Percentiles rank a stretch among this genome's conserved stretches.
These are phyloP conservation scores for Sorex araneus DNA, from an alignment of 2,113 vertebrate species.

Conservation along the genomic window DNA sequence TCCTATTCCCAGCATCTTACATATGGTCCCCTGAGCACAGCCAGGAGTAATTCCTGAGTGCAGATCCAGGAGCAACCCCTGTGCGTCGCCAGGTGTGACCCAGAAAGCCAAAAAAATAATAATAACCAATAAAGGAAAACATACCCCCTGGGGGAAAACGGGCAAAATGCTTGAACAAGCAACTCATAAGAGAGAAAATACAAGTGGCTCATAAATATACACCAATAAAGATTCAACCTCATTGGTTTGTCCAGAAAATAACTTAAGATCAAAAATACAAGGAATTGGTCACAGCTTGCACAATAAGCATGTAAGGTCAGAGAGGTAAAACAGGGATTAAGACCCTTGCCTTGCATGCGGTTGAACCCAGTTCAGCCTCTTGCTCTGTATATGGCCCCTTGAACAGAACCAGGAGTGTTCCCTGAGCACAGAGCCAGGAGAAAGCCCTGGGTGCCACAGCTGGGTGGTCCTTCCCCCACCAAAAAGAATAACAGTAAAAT, in stretches of 20 bases:
- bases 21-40: too few species aligned
- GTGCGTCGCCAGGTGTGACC: too few species aligned
- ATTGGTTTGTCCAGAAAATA: neutral
- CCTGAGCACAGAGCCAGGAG: too few species aligned
- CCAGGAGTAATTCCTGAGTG: too few species aligned
- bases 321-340: neutral
- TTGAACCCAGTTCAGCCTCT: neutral
- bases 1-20: too few species aligned
- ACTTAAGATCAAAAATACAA: neutral
- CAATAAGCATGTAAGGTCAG: neutral
- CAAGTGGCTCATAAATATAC: neutral
- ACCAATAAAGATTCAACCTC: neutral
- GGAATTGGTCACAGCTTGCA: neutral
- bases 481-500: neutral
- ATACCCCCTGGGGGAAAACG: neutral
- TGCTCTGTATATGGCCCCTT: too few species aligned
- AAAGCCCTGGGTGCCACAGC: too few species aligned
- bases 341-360: neutral
- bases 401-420: too few species aligned
- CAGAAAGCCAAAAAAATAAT: neutral
- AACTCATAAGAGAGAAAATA: constrained; percentile 30
- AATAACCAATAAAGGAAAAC: neutral
- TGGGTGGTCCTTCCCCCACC: too few species aligned
- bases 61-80: too few species aligned
- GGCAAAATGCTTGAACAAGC: constrained; percentile 10